A percentile compares a stretch with the other conserved stretches of the same genome.
These are phyloP conservation scores for Pseudanteris insignis DNA, from an alignment of 2,888 invertebrate genomes.

Conservation along the genomic window DNA sequence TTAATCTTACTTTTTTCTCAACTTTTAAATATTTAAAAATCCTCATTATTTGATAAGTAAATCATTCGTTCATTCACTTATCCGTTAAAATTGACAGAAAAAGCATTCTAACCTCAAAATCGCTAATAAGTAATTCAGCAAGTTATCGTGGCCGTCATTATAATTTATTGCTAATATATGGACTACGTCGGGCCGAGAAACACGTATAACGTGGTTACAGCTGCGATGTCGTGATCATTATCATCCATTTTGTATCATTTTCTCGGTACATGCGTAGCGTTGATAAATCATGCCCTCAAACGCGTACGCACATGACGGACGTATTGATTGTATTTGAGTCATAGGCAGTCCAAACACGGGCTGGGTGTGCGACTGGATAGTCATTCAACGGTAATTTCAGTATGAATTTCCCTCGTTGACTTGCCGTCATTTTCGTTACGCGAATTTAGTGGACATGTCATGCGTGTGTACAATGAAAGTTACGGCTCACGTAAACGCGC, in stretches of 20 bases:
- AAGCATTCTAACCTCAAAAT: too few species aligned
- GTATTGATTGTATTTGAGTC: constrained; percentile 46
- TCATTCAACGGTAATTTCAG: constrained; percentile 54
- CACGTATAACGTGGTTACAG: constrained; percentile 33
- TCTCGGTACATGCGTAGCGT: constrained; percentile 57
- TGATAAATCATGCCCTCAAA: constrained; percentile 61
- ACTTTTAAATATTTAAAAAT: too few species aligned
- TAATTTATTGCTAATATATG: constrained; percentile 39
- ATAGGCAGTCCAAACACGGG: constrained; percentile 18
- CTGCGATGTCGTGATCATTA: constrained; percentile 43
- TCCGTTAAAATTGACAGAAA: too few species aligned
- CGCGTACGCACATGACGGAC: constrained; percentile 44
- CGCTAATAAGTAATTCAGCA: too few species aligned
- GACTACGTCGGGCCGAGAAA: constrained; percentile 23
- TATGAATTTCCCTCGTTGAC: constrained; percentile 61
- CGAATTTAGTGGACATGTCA: constrained; percentile 31
- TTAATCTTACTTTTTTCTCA: too few species aligned
- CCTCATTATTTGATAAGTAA: too few species aligned
- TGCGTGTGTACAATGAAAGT: constrained; percentile 32
- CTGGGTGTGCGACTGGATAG: constrained; percentile 50
- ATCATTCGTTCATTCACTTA: too few species aligned
- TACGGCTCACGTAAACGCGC: constrained; percentile 24
- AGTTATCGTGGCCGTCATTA: constrained; percentile 19
- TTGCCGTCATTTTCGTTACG: constrained; percentile 53
- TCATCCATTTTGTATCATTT: constrained; percentile 62